phyloP scores from a whole-genome alignment of 2,888 invertebrate species.

The Pomacea canaliculata region DNA sequence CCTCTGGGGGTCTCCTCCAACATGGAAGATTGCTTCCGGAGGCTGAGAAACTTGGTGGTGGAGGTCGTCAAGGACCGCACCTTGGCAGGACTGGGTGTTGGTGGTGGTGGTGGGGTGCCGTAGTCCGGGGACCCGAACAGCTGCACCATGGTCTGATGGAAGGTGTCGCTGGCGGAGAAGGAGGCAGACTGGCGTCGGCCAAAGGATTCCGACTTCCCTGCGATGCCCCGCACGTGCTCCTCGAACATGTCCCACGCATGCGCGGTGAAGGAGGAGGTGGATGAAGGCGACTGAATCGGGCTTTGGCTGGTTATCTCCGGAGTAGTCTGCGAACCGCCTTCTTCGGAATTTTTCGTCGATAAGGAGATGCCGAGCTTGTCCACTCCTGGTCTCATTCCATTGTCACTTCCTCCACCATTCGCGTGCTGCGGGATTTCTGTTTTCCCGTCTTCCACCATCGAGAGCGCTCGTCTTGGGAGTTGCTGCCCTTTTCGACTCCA shows the following conservation, averaged over 20 bases:
- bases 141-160: constrained; percentile 53
- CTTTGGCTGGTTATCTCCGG: background rate
- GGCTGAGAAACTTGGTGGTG: constrained; percentile 16
- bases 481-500: too few relatives aligned
- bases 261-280: background rate
- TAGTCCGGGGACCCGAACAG: constrained; percentile 54
- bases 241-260: constrained; percentile 45
- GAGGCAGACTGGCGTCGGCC: constrained; percentile 43
- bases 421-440: background rate
- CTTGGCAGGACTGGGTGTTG: constrained; percentile 23
- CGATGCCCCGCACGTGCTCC: constrained; percentile 46
- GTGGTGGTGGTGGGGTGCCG: constrained; percentile 41
- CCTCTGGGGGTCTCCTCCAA: constrained; percentile 14
- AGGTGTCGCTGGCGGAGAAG: constrained; percentile 50
- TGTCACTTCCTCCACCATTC: background rate
- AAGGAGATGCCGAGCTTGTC: background rate
- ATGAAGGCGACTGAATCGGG: background rate
- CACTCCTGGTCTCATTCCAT: background rate
- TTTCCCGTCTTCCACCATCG: background rate
- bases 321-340: background rate
- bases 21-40: constrained; percentile 18
- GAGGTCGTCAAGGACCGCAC: constrained; percentile 11
- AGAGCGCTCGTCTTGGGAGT: background rate
- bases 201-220: constrained; percentile 41
- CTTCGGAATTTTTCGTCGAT: background rate